Base-by-base conservation (phyloP, 2,888 invertebrate species). In the Pterostichus niger region DNA sequence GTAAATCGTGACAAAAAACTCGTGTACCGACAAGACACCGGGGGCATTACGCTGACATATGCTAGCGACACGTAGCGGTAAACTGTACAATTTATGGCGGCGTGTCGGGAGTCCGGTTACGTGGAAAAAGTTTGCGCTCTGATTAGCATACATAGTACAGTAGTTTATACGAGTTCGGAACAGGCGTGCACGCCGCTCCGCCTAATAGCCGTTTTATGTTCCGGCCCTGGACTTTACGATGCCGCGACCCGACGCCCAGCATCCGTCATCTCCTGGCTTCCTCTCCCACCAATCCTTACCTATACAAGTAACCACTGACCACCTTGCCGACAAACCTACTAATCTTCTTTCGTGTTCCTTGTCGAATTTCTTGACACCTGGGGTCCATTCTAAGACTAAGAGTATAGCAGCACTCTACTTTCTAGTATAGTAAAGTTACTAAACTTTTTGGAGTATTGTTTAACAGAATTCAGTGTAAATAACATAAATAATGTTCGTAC, bases 121-220 rank as follows among this genome's bases (percentile, higher is more conserved):
- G 85, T 85, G 85, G 87, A 87, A 88, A 88, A 87, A 88, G 86
- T 88, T 87, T 86, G 85, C 86, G 86, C 86, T 85, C 84, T 84
- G 85, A 88, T 88, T 88, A 87, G 87, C 88, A 88, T 88, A 88
- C 86, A 88, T 88, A 88, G 87, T 87, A 86, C 86, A 86, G 86
- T 86, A 86, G 86, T 87, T 87, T 86, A 86, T 86, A 84, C 85
- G 84, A 84, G 85, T 84, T 83, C 84, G 82, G 82, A 84, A 86
- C 85, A 82, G 82, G 82, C 82, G 75, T 24, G 75, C 59, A 44
- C 76, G 64, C 35, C 52, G 64, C 68, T 83, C 52, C 77, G 31
- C 83, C 83, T 83, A 83, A 83, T 83, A 77, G 83, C 46, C 83
- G 52, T 83, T 83, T 83, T 83, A 83, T 83, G 77, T 64, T 76